These are phyloP conservation scores for Synchiropus splendidus DNA, from an alignment of 2,113 vertebrate species.

Conservation along the genomic window DNA sequence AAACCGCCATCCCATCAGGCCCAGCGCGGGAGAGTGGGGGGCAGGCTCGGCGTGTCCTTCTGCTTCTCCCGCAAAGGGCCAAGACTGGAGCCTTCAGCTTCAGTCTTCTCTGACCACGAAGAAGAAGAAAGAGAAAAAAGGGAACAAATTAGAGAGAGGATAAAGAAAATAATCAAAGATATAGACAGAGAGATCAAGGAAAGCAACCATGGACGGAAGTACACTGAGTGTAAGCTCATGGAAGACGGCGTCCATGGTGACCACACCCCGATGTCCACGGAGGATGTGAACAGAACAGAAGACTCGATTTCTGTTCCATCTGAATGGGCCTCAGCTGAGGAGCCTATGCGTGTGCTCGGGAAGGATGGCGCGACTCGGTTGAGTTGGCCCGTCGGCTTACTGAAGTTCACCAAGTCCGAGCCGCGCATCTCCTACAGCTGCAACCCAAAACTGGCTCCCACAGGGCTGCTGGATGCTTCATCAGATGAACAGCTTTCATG, in stretches of 20 bases:
- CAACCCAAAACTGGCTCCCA: slow-evolving; percentile 65
- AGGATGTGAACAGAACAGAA: slow-evolving; percentile 4
- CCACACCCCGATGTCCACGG: slow-evolving; percentile 15
- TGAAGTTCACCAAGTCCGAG: slow-evolving; percentile 84
- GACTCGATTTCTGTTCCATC: no score
- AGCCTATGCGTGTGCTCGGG: slow-evolving; percentile 73
- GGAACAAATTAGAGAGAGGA: slow-evolving; percentile 46
- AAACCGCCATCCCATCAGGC: slow-evolving; percentile 49
- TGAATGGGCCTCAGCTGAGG: no score
- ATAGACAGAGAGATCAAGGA: slow-evolving; percentile 40
- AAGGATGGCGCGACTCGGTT: slow-evolving; percentile 78
- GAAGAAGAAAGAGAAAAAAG: slow-evolving; percentile 65
- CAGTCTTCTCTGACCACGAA: slow-evolving; percentile 90
- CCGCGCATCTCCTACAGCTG: slow-evolving; percentile 88
- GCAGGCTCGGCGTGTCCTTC: slow-evolving; percentile 84
- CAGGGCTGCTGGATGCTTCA: slow-evolving; percentile 11
- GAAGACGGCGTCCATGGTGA: slow-evolving; percentile 25
- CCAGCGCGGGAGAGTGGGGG: slow-evolving; percentile 29
- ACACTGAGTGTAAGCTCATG: slow-evolving; percentile 17
- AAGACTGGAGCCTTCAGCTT: slow-evolving; percentile 89
- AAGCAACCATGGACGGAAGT: slow-evolving; percentile 14
- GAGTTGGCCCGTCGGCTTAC: slow-evolving; percentile 82
- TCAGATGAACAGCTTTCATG: slow-evolving; percentile 20
- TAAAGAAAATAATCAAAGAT: slow-evolving; percentile 48
- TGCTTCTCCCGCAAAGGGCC: slow-evolving; percentile 89